Percentiles rank a stretch among this genome's conserved stretches.
phyloP scores from a whole-genome alignment of 2,113 vertebrate genomes.

The Nesogale talazaci region DNA sequence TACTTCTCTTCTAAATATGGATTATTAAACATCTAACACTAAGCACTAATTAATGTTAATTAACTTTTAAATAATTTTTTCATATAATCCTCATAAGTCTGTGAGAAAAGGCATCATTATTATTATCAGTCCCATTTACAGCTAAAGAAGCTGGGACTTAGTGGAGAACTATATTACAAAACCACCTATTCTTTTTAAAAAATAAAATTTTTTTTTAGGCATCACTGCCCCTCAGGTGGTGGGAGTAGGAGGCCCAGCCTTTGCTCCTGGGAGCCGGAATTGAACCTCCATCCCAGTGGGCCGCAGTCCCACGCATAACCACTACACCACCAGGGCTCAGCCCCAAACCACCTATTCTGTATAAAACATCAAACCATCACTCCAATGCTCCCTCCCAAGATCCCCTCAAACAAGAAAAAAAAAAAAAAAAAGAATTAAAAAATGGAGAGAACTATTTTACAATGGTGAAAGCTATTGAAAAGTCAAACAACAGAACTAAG shows the following conservation, averaged over 20 bases:
- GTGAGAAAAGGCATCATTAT: slow-evolving; percentile 15
- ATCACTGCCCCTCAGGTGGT: too few relatives aligned
- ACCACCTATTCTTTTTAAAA: not conserved
- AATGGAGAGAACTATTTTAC: too few relatives aligned
- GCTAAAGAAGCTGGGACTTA: not conserved
- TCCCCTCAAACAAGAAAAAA: too few relatives aligned
- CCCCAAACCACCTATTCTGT: not conserved
- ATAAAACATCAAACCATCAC: not conserved
- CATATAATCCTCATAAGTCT: not conserved
- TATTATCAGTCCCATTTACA: not conserved
- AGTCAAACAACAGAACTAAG: slow-evolving; percentile 5
- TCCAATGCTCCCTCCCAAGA: not conserved
- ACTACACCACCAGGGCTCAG: too few relatives aligned
- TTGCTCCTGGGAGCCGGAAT: too few relatives aligned
- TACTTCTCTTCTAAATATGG: not conserved
- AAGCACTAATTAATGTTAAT: not conserved
- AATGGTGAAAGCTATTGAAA: not conserved
- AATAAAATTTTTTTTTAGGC: too few relatives aligned
- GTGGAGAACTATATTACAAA: not conserved
- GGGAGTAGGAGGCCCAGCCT: too few relatives aligned
- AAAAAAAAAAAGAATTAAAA: not conserved
- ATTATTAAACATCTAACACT: not conserved
- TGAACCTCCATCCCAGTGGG: too few relatives aligned
- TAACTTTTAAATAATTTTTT: slow-evolving; percentile 41
- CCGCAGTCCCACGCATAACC: too few relatives aligned